phyloP scores from a whole-genome alignment of 2,888 invertebrate species.

The Brachyptera putata region DNA sequence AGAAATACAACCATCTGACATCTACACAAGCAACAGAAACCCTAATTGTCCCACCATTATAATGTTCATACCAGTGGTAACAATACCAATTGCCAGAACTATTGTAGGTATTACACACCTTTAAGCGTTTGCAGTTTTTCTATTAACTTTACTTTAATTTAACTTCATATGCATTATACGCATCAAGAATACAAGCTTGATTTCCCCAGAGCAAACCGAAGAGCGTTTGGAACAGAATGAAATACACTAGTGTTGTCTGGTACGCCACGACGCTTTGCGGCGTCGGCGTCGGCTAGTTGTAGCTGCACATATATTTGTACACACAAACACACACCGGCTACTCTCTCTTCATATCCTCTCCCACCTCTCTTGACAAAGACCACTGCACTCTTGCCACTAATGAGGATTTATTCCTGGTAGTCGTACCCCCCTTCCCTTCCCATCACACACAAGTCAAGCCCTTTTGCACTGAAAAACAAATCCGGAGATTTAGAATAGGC shows the following conservation, averaged over 20 bases:
- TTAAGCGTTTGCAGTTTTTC: no score
- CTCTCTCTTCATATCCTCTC: no score
- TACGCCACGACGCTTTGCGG: not conserved
- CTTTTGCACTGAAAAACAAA: constrained; percentile 7
- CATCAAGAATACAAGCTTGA: not conserved
- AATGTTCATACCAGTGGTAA: no score
- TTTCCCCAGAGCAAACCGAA: not conserved
- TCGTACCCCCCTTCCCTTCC: not conserved
- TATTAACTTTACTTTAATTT: no score
- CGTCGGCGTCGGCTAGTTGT: not conserved
- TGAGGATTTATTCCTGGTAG: constrained; percentile 17
- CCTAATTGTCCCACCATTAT: no score
- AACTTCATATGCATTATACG: no score
- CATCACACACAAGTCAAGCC: not conserved
- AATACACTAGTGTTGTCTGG: not conserved
- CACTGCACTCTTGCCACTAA: no score
- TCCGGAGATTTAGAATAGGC: constrained; percentile 11
- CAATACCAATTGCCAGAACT: no score
- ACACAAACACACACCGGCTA: not conserved
- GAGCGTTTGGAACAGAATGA: not conserved
- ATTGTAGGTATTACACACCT: no score
- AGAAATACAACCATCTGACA: no score
- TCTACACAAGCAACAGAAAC: no score
- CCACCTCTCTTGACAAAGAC: no score
- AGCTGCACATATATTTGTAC: not conserved